Base-by-base conservation (phyloP, 2,888 invertebrate species). In the Dioctria rufipes region DNA sequence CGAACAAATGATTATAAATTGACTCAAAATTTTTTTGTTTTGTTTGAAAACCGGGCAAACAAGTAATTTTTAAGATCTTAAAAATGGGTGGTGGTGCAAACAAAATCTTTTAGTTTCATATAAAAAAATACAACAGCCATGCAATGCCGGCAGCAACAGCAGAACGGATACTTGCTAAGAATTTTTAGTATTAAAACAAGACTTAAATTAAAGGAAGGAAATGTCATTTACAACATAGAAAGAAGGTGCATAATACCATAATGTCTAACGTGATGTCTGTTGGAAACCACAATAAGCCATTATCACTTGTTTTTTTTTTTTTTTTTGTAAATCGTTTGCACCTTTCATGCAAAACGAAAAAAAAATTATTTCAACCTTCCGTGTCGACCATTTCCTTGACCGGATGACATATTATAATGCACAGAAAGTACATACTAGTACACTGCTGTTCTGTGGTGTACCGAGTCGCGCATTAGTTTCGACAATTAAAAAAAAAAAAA, bases 361-460 rank as follows among this genome's bases (percentile, higher is more conserved):
- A 25, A 51, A 71, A 51, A 71, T 71, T 49, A 54, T 39, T 54
- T n/a, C 51, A 51, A 9, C 54, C 54, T 39, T 39, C 49, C 39
- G 37, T 49, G 71, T 25, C n/a, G 3, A 8, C 37, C 51, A 69
- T 71, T 71, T 51, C 71, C 71, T 71, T 71, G 71, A 71, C 71
- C 58, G 11, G 58, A 58, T 58, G 25, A 4, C 54, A 71, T 71
- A 71, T 71, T 37, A 51, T 51, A 71, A 25, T 71, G 49, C 25
- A 8, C 54, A 39, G 71, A 71, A 51, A 71, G 37, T 71, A 49
- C 25, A 46, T 5, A 46, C 46, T 2, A 25, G 25, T 25, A 46
- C 5, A 8, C 46, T 46, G 46, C 46, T 6, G 5, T 2, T 25
- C 1, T 25, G 25, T 25, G 25, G 25, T 25, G 25, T 25, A 25